Base-by-base conservation (phyloP, 1,140 invertebrate species). In the Aricia agestis region DNA sequence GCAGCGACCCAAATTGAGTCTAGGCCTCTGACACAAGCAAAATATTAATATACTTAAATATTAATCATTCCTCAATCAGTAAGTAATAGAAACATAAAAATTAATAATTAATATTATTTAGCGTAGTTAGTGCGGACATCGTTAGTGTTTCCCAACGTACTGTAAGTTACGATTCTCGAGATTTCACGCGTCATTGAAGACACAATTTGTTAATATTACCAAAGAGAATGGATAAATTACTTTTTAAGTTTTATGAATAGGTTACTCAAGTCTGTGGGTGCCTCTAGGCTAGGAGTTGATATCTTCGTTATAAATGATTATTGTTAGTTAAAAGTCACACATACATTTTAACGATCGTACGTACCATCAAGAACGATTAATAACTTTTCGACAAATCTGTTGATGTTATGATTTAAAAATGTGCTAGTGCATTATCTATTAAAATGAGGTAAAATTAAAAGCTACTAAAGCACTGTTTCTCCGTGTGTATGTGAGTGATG, bases 141-240 rank as follows among this genome's bases (percentile, higher is more conserved):
- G 15, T 57, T 18, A 59, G 11, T 32, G 32, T 68, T 36, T 36
- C 31, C 36, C 31, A 61, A 68, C 31, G 31, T 79, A 79, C 66
- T 77, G 72, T 74, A 72, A 71, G 82, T 79, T 79, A 83, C 83
- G 83, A 85, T 83, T 78, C 74, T 78, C 73, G 74, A 85, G 79
- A 86, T 87, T 89, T 88, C 82, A 90, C 85, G 80, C 87, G 84
- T 87, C 86, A 90, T 87, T 89, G 87, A 87, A 89, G 83, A 86
- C 77, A 87, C 81, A 84, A 85, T 89, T 86, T 87, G 82, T 86
- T 82, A 82, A 82, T 72, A 80, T 88, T 88, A 77, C 81, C 81
- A 85, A 89, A 86, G 87, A 85, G 84, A 89, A 86, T 80, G 85
- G 84, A 90, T 89, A 89, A 85, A 90, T 90, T 89, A 86, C 88